Conservation (phyloP, 2,888 invertebrate genomes). For the Argyresthia albistria region DNA sequence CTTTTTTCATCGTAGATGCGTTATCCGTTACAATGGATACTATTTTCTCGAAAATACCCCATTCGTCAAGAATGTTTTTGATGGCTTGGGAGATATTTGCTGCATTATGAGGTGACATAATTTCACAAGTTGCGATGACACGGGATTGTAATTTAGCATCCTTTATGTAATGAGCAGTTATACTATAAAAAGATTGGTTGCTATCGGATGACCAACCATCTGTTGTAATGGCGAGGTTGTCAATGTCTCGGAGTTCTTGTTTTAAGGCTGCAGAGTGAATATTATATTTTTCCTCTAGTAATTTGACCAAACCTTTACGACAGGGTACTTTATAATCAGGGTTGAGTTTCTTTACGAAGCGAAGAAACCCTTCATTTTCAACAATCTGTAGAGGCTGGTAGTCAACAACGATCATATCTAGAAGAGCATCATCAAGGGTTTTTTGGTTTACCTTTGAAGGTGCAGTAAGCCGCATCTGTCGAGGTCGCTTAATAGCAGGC, state of each 20-base stretch:
- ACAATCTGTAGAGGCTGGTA: constrained; percentile 26
- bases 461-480: too few relatives aligned
- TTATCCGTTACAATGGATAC: constrained; percentile 8
- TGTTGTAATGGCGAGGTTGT: constrained; percentile 14
- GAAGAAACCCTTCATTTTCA: constrained; percentile 22
- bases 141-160: constrained; percentile 11
- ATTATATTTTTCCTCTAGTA: constrained; percentile 15
- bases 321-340: constrained; percentile 20
- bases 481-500: too few relatives aligned
- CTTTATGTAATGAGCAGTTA: constrained; percentile 3
- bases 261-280: constrained; percentile 5
- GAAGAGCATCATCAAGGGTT: constrained; percentile 13
- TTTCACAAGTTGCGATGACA: constrained; percentile 12
- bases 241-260: constrained; percentile 10
- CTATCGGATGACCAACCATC: constrained; percentile 18
- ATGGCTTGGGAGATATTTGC: constrained; percentile 3
- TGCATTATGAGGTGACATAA: constrained; percentile 1
- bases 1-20: constrained; percentile 12
- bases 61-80: constrained; percentile 8
- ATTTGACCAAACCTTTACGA: constrained; percentile 17
- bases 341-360: constrained; percentile 19
- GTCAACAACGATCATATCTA: constrained; percentile 21
- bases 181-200: constrained; percentile 14
- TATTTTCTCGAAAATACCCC: constrained; percentile 7
- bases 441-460: too few relatives aligned